Evolutionary conservation across 2,888 invertebrate genomes (phyloP), one percentile per base, ranked within the genome.

Genomic region (Mycalesis mineus): DNA sequence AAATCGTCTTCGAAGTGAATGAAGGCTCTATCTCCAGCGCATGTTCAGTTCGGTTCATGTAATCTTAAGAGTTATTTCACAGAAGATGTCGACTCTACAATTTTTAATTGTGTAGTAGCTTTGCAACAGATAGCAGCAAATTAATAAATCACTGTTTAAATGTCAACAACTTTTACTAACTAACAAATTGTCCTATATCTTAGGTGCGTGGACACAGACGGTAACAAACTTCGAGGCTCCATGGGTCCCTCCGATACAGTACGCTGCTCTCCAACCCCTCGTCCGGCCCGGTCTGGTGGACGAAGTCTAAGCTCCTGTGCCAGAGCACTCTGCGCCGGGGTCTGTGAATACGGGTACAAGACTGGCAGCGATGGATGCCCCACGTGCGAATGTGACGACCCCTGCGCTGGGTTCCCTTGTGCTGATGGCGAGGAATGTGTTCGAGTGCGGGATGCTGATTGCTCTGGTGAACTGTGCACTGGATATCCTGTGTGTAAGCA

Each of bases 291-390:
- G 33, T 70, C 74, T 1, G 83, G 84, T 6, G 92, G 85, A 1
- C 82, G 92, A n/a, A 91, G 92, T 61, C 80, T 92, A 7, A 78
- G 78, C 11, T 68, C 82, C 9, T 96, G 96, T 67, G 92, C 94
- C 39, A 89, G 91, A 6, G 91, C 94, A 4, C 93, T 96, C 49
- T 96, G 96, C 72, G 95, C 95, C 0, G 94, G 94, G 2, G 92
- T 95, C 45, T 96, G 96, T 70, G 95, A 96, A 75, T 96, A 95
- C 68, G 96, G 96, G 0, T 96, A 95, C 77, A 94, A 94, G 81
- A 91, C 92, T 2, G 86, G 85, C 0, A 79, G 86, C 7, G 91
- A 92, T 50, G 96, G 95, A 0, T 96, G 96, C 69, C 93, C 95
- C 0, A 95, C 94, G 0, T 96, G 96, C 74, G 95, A 96, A 77